phyloP scores from a whole-genome alignment of 2,113 vertebrate species.

The Lagenorhynchus albirostris region DNA sequence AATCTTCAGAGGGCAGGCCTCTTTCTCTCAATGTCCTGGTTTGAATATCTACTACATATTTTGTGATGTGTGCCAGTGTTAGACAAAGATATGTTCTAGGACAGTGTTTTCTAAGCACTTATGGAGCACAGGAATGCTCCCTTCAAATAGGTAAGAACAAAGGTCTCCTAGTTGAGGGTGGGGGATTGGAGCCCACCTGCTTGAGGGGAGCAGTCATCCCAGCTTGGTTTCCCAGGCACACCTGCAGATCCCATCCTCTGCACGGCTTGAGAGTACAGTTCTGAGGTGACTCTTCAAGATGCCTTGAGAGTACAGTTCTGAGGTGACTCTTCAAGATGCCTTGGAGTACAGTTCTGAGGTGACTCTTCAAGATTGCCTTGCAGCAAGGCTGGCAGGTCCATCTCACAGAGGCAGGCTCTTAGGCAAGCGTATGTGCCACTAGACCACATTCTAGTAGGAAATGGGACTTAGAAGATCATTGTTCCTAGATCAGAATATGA shows the following conservation, averaged over 20 bases:
- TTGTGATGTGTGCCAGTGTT: not conserved
- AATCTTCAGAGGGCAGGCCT: not conserved
- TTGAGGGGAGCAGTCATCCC: not conserved
- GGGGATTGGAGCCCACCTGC: not conserved
- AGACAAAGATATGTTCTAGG: not conserved
- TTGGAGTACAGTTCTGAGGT: not conserved
- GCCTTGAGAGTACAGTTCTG: not conserved
- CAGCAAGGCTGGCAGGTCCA: not conserved
- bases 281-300: not conserved
- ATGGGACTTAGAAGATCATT: not conserved
- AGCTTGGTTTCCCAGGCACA: fast-evolving
- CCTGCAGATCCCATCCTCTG: not conserved
- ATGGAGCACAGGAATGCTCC: not conserved
- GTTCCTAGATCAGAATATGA: not conserved
- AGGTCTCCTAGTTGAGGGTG: not conserved
- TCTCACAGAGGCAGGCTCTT: not conserved
- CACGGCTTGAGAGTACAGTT: fast-evolving
- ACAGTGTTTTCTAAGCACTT: not conserved
- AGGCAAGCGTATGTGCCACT: not conserved
- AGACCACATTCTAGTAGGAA: not conserved
- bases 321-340: not conserved
- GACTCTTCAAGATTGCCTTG: not conserved
- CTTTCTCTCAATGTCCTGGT: not conserved
- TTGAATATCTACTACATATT: not conserved
- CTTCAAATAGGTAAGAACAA: not conserved